These are phyloP conservation scores for Lepas anatifera DNA, from an alignment of 2,888 invertebrate genomes.

Conservation along the genomic window DNA sequence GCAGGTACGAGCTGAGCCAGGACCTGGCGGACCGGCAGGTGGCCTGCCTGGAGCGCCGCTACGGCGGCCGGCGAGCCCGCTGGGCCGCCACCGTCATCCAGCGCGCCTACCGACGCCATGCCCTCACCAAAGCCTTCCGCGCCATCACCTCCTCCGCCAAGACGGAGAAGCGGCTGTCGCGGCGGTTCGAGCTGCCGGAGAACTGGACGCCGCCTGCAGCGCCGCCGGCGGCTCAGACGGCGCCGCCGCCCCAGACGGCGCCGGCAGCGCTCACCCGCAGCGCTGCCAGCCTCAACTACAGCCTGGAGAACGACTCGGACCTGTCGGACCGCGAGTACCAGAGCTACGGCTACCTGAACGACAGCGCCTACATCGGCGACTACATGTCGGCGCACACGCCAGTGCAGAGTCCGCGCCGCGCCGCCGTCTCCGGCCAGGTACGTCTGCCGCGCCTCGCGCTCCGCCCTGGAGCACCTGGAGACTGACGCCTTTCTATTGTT, in stretches of 20 bases:
- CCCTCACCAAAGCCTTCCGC: slow-evolving; percentile 85
- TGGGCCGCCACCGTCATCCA: slow-evolving; percentile 92
- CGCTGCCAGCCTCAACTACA: not conserved
- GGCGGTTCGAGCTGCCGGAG: slow-evolving; percentile 39
- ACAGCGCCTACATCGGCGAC: not conserved
- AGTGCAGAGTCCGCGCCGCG: not conserved
- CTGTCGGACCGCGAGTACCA: slow-evolving; percentile 5
- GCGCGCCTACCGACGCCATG: slow-evolving; percentile 76
- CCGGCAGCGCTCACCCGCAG: not conserved
- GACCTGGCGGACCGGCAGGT: slow-evolving; percentile 89
- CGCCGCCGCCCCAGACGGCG: not conserved
- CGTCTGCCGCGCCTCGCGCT: too few relatives aligned
- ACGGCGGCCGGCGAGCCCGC: slow-evolving; percentile 84
- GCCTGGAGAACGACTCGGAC: slow-evolving; percentile 9
- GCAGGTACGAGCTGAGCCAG: slow-evolving; percentile 76
- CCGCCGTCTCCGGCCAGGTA: not conserved
- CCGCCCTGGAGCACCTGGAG: too few relatives aligned
- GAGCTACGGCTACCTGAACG: slow-evolving; percentile 4
- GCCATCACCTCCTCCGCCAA: slow-evolving; percentile 89
- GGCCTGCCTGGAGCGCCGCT: slow-evolving; percentile 88
- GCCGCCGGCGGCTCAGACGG: not conserved
- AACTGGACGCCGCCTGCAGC: not conserved
- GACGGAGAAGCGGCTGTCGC: slow-evolving; percentile 74
- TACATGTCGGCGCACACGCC: not conserved
- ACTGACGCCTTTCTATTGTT: too few relatives aligned